Evolutionary conservation across 2,797 vertebrate species (phyloP).

Genomic region (Ctenochaetus hawaiiensis): DNA sequence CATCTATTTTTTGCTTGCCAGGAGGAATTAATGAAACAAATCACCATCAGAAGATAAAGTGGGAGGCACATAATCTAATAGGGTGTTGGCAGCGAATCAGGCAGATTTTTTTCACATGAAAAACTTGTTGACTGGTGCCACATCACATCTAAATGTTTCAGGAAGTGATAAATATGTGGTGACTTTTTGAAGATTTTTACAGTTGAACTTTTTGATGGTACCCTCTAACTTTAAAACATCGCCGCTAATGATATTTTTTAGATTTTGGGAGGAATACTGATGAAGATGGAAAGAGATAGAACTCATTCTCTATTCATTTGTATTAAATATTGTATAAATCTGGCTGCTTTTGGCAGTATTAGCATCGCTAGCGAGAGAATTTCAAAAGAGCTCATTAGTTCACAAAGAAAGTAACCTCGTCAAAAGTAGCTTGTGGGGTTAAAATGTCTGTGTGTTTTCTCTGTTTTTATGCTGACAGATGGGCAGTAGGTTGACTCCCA

Average conservation of each 20-base stretch:
- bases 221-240: background rate
- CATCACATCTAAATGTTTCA: background rate
- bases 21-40: constrained; percentile 37
- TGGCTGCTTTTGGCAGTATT: background rate
- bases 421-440: background rate
- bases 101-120: constrained; percentile 11
- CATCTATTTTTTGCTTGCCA: constrained; percentile 39
- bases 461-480: constrained; percentile 38
- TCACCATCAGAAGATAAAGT: constrained; percentile 24
- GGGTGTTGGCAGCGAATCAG: constrained; percentile 34
- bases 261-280: background rate
- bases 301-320: background rate
- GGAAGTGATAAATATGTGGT: constrained; percentile 4
- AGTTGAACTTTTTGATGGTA: background rate
- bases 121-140: constrained; percentile 5
- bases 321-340: background rate
- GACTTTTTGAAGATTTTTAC: background rate
- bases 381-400: background rate
- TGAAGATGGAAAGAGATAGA: background rate
- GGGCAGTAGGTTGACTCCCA: constrained; percentile 37
- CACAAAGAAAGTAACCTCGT: background rate
- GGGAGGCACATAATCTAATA: constrained; percentile 16
- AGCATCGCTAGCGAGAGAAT: background rate
- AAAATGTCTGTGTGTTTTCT: background rate
- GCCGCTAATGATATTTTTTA: background rate